Evolutionary conservation across 2,113 vertebrate genomes (phyloP).

Genomic region (Cyprinus carpio): DNA sequence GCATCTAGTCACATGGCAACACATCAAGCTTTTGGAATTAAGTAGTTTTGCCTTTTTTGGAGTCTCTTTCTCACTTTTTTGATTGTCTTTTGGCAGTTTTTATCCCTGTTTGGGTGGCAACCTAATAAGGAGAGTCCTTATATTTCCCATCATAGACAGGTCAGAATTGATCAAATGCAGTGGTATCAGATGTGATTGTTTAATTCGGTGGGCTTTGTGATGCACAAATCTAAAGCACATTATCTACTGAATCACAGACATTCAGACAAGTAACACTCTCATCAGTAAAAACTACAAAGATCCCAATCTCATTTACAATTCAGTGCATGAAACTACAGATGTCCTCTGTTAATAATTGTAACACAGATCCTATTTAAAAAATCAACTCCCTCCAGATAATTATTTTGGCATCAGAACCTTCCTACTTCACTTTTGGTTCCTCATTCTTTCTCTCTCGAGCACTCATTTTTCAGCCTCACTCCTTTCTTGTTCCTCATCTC

Average conservation of each 20-base stretch:
- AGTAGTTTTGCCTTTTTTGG: too few relatives aligned
- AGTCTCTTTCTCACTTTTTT: too few relatives aligned
- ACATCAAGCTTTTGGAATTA: too few relatives aligned
- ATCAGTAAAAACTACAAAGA: constrained; percentile 9
- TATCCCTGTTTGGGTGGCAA: too few relatives aligned
- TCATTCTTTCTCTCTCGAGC: not conserved
- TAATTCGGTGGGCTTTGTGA: too few relatives aligned
- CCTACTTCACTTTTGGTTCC: constrained; percentile 6
- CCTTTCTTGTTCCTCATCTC: not conserved
- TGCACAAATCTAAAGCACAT: not conserved
- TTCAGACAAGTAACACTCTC: not conserved
- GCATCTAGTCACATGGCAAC: not conserved
- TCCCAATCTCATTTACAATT: not conserved
- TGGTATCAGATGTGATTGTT: too few relatives aligned
- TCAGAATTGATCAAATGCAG: too few relatives aligned
- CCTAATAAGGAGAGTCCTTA: too few relatives aligned
- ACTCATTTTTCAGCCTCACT: not conserved
- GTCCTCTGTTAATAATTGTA: not conserved
- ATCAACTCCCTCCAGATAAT: not conserved
- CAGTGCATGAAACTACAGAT: not conserved
- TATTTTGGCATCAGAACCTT: not conserved
- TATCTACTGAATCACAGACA: not conserved
- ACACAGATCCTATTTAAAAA: not conserved
- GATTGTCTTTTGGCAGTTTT: too few relatives aligned
- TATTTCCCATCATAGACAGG: too few relatives aligned